phyloP scores from a whole-genome alignment of 2,888 invertebrate genomes.

The Platerodrilus igneus region DNA sequence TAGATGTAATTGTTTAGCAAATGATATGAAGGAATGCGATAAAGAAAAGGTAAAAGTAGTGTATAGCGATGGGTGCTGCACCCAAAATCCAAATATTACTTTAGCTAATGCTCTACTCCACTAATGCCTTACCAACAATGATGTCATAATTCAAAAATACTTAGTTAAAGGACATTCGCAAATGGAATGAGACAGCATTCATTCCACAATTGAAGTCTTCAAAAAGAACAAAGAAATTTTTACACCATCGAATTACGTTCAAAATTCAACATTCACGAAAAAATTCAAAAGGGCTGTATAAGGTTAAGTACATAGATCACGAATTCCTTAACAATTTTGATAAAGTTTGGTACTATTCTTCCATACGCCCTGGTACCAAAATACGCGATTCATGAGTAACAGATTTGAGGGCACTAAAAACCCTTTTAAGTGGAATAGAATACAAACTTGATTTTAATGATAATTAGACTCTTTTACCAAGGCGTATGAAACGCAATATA shows the following conservation, averaged over 20 bases:
- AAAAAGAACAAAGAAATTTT: constrained; percentile 11
- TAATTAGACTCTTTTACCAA: constrained; percentile 18
- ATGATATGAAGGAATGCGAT: constrained; percentile 16
- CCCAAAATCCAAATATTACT: constrained; percentile 9
- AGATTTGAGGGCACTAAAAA: constrained; percentile 22
- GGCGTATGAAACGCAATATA: too few relatives aligned
- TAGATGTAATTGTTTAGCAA: constrained; percentile 22
- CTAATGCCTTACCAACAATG: constrained; percentile 13
- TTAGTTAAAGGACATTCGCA: constrained; percentile 20
- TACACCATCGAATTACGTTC: not conserved
- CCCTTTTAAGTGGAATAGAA: constrained; percentile 17
- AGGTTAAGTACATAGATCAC: constrained; percentile 18
- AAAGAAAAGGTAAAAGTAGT: constrained; percentile 17
- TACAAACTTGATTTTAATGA: constrained; percentile 24
- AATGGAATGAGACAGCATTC: constrained; percentile 19
- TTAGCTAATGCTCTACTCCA: constrained; percentile 20
- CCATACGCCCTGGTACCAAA: constrained; percentile 24
- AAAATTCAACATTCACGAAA: constrained; percentile 3
- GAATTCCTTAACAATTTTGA: constrained; percentile 17
- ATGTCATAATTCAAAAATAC: constrained; percentile 14
- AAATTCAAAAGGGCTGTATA: constrained; percentile 13
- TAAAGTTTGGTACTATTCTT: constrained; percentile 16
- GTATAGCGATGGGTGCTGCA: constrained; percentile 25
- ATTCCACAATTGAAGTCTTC: constrained; percentile 15
- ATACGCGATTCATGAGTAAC: constrained; percentile 19